A percentile compares a stretch with the other conserved stretches of the same genome.
Evolutionary conservation across 2,888 invertebrate species (phyloP).

Genomic region (Spatulosminthurus flaviceps): DNA sequence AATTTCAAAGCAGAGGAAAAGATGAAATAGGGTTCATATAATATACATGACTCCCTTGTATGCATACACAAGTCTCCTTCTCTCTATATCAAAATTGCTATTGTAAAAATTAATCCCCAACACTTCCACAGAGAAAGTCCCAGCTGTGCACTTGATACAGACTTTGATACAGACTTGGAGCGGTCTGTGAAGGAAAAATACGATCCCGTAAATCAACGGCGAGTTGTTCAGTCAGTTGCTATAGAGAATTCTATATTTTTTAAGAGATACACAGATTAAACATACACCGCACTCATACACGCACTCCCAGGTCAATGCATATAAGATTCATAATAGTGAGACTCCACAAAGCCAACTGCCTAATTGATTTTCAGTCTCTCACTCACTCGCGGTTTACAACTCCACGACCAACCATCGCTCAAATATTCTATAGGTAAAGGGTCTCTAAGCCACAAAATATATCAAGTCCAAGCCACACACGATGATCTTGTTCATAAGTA

Average conservation of each 20-base stretch:
- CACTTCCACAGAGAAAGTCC: conserved; percentile 9
- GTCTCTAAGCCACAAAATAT: not conserved
- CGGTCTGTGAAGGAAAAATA: too few species aligned
- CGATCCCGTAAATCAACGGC: too few species aligned
- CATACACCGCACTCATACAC: not conserved
- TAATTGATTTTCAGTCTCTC: conserved; percentile 42
- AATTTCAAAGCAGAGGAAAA: not conserved
- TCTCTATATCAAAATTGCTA: not conserved
- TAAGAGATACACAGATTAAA: too few species aligned
- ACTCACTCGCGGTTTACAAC: not conserved
- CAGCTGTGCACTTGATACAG: not conserved
- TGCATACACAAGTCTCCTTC: not conserved
- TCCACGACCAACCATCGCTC: not conserved
- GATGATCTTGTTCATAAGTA: conserved; percentile 4
- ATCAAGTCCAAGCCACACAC: conserved; percentile 41
- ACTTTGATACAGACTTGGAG: not conserved
- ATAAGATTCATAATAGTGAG: too few species aligned
- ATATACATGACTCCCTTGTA: not conserved
- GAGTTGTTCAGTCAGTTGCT: too few species aligned
- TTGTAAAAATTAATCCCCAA: conserved; percentile 18
- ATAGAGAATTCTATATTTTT: too few species aligned
- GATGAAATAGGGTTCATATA: not conserved
- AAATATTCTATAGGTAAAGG: not conserved
- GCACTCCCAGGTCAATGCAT: conserved; percentile 37
- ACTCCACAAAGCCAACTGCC: not conserved